Percentiles rank a stretch among this genome's conserved stretches.
These are phyloP conservation scores for Hydriomena furcata DNA, from an alignment of 2,888 invertebrate species.

Conservation along the genomic window DNA sequence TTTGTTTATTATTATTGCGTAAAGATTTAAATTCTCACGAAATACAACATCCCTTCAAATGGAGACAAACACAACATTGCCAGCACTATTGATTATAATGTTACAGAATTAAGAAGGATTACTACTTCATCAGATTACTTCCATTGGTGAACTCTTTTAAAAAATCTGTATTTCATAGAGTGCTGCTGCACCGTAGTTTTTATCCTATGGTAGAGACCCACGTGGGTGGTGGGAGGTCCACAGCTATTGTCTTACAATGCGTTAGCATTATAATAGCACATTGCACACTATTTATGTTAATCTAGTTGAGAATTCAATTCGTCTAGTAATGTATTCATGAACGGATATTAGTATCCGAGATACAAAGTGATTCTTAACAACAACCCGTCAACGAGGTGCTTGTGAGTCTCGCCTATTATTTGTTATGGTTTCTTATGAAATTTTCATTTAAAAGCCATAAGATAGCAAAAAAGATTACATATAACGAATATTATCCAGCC, in stretches of 20 bases:
- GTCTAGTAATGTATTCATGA: conserved; percentile 71
- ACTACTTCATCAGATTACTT: too few species aligned
- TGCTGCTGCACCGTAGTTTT: conserved; percentile 2
- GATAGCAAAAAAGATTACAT: too few species aligned
- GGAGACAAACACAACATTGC: too few species aligned
- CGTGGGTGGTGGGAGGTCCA: conserved; percentile 78
- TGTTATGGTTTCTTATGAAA: background rate
- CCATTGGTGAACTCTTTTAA: background rate
- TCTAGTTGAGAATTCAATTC: conserved; percentile 79
- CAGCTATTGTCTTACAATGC: conserved; percentile 77
- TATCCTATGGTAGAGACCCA: conserved; percentile 38
- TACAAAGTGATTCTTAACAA: conserved; percentile 57
- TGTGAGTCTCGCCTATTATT: conserved; percentile 40
- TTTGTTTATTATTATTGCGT: too few species aligned
- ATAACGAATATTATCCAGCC: too few species aligned
- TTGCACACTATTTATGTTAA: conserved; percentile 81
- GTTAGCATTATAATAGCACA: conserved; percentile 76
- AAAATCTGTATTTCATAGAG: background rate
- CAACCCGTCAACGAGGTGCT: conserved; percentile 57
- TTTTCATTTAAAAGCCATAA: too few species aligned
- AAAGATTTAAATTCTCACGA: too few species aligned
- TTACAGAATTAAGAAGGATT: too few species aligned
- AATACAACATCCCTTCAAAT: too few species aligned
- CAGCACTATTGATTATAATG: too few species aligned
- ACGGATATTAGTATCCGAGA: conserved; percentile 61